Conservation (phyloP, 2,113 vertebrate genomes). For the Nansenia antarctica region DNA sequence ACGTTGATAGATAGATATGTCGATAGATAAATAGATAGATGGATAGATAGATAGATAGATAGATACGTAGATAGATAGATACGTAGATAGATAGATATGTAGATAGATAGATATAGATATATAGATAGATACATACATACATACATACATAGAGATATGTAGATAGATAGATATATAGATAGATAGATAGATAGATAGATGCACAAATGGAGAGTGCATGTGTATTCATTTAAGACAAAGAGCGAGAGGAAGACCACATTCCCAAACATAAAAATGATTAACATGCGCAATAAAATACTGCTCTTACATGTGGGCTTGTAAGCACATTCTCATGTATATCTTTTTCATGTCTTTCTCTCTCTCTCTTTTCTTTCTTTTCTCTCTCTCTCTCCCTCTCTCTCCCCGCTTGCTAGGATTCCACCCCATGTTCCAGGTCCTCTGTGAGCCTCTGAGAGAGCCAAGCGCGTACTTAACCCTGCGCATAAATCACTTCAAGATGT, state of each 20-base stretch:
- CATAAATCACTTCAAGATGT: slow-evolving; percentile 71
- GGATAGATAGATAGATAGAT: too few species aligned
- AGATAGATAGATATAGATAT: too few species aligned
- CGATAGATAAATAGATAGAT: too few species aligned
- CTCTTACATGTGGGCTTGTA: background rate
- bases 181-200: background rate
- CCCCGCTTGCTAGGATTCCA: slow-evolving; percentile 12
- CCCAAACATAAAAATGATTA: background rate
- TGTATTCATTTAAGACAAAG: background rate
- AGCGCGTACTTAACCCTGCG: slow-evolving; percentile 32
- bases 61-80: too few species aligned
- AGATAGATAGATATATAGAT: background rate
- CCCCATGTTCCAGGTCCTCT: slow-evolving; percentile 26
- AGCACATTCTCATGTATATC: background rate
- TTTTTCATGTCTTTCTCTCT: background rate
- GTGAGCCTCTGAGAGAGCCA: slow-evolving; percentile 27
- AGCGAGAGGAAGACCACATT: background rate
- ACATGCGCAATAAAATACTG: too few species aligned
- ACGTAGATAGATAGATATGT: too few species aligned
- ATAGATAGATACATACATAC: too few species aligned
- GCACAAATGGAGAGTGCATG: too few species aligned
- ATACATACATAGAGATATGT: background rate
- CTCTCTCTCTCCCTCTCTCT: background rate
- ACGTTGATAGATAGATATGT: too few species aligned
- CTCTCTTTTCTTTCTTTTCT: background rate